phyloP scores from a whole-genome alignment of 2,113 vertebrate genomes.

The Platichthys stellatus region DNA sequence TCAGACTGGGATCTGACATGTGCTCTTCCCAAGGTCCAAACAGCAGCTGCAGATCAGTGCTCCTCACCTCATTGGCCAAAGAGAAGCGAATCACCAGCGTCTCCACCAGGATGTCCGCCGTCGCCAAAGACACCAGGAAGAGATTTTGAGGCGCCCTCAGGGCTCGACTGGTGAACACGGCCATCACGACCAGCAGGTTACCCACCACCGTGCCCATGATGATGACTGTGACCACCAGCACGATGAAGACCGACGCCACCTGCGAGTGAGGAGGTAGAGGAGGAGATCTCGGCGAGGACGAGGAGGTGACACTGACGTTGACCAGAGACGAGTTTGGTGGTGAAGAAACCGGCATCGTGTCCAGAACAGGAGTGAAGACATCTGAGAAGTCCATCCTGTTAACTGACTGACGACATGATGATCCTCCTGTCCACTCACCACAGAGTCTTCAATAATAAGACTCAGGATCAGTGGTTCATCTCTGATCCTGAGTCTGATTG shows the following conservation, averaged over 20 bases:
- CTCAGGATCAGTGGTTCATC: too few relatives aligned
- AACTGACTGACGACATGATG: constrained; percentile 5
- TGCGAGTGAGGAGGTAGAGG: constrained; percentile 81
- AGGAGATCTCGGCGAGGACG: constrained; percentile 28
- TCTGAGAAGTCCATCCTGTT: constrained; percentile 65
- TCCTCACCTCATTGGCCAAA: constrained; percentile 91
- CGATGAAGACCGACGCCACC: constrained; percentile 82
- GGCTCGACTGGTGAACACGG: constrained; percentile 89
- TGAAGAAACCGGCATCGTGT: neutral
- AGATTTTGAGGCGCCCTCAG: constrained; percentile 92
- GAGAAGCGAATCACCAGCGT: constrained; percentile 93
- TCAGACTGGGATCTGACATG: too few relatives aligned
- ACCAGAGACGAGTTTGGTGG: constrained; percentile 68
- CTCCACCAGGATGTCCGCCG: constrained; percentile 92
- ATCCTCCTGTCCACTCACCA: neutral
- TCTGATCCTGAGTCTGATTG: neutral
- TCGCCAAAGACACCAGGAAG: constrained; percentile 92
- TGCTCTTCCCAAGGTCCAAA: neutral
- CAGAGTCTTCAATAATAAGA: too few relatives aligned
- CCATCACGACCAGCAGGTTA: constrained; percentile 86
- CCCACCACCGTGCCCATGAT: constrained; percentile 86
- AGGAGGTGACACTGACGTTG: constrained; percentile 31
- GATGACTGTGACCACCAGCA: constrained; percentile 82
- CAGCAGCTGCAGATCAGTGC: neutral
- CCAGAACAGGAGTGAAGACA: constrained; percentile 14